Conservation (phyloP, 2,797 vertebrate genomes). For the Scomberomorus guttatus region DNA sequence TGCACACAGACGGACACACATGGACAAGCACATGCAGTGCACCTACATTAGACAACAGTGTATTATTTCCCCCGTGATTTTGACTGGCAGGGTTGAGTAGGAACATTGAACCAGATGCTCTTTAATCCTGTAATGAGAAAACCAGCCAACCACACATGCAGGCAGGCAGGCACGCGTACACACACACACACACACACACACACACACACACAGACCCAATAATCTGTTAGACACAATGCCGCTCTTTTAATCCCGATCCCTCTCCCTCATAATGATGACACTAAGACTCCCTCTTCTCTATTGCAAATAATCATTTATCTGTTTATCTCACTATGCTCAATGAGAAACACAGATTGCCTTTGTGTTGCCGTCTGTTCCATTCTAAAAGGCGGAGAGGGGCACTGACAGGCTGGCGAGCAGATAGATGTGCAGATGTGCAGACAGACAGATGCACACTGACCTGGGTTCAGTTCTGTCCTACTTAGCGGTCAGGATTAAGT, state of each 20-base stretch:
- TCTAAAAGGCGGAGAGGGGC: slow-evolving; percentile 50
- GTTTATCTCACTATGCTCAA: slow-evolving; percentile 69
- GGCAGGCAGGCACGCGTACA: neutral
- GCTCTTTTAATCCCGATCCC: slow-evolving; percentile 77
- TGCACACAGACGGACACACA: slow-evolving; percentile 33
- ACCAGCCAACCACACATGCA: slow-evolving; percentile 76
- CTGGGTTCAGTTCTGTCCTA: slow-evolving; percentile 35
- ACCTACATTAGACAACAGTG: slow-evolving; percentile 65
- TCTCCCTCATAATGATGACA: slow-evolving; percentile 73
- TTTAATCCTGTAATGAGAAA: slow-evolving; percentile 85
- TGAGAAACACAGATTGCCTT: slow-evolving; percentile 74
- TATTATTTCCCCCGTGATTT: slow-evolving; percentile 77
- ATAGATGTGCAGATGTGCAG: slow-evolving; percentile 64
- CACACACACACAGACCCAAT: slow-evolving; percentile 49
- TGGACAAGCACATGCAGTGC: slow-evolving; percentile 25
- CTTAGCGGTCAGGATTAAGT: slow-evolving; percentile 60
- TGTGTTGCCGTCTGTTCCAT: slow-evolving; percentile 69
- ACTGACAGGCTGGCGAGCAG: slow-evolving; percentile 54
- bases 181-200: slow-evolving; percentile 34
- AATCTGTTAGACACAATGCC: slow-evolving; percentile 76
- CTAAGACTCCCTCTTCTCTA: slow-evolving; percentile 71
- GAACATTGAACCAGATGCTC: slow-evolving; percentile 85
- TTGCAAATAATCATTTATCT: slow-evolving; percentile 80
- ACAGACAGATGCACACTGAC: slow-evolving; percentile 50
- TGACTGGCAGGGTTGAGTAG: slow-evolving; percentile 78